Conservation (phyloP, 1,140 invertebrate genomes). For the Diprion similis region DNA sequence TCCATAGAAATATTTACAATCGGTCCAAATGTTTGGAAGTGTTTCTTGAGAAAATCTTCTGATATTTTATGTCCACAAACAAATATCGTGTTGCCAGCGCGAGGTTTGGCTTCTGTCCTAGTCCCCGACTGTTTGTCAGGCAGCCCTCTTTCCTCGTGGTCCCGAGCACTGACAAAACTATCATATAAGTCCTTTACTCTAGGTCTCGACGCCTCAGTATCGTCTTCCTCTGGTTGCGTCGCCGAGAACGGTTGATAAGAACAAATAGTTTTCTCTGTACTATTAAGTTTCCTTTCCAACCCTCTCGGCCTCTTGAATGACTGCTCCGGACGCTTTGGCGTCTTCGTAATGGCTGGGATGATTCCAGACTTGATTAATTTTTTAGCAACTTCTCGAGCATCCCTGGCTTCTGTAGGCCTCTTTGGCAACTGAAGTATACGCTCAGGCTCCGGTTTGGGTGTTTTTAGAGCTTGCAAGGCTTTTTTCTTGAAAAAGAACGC, state of each 20-base stretch:
- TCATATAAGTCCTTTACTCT: slow-evolving; percentile 84
- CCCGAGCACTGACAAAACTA: slow-evolving; percentile 84
- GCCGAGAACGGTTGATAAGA: slow-evolving; percentile 92
- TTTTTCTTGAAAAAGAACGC: slow-evolving; percentile 76
- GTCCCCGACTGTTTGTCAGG: slow-evolving; percentile 61
- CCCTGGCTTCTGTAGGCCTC: slow-evolving; percentile 84
- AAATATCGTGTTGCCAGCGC: slow-evolving; percentile 85
- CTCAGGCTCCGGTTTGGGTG: slow-evolving; percentile 88
- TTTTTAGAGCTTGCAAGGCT: slow-evolving; percentile 85
- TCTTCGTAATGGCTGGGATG: slow-evolving; percentile 83
- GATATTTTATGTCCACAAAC: slow-evolving; percentile 83
- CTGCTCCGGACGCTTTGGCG: slow-evolving; percentile 79
- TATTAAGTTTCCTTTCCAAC: slow-evolving; percentile 81
- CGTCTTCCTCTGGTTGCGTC: slow-evolving; percentile 75
- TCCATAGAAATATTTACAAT: slow-evolving; percentile 92
- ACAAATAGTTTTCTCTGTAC: slow-evolving; percentile 74
- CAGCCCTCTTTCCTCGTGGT: slow-evolving; percentile 66
- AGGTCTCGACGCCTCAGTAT: slow-evolving; percentile 51
- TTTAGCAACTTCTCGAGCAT: slow-evolving; percentile 93
- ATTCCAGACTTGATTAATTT: slow-evolving; percentile 95
- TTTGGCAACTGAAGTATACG: slow-evolving; percentile 76
- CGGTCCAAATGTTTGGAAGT: slow-evolving; percentile 79
- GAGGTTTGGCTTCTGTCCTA: slow-evolving; percentile 69
- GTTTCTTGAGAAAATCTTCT: slow-evolving; percentile 82
- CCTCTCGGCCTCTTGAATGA: slow-evolving; percentile 82